Conservation (phyloP, 2,113 vertebrate species). For the Rhizomys pruinosus region DNA sequence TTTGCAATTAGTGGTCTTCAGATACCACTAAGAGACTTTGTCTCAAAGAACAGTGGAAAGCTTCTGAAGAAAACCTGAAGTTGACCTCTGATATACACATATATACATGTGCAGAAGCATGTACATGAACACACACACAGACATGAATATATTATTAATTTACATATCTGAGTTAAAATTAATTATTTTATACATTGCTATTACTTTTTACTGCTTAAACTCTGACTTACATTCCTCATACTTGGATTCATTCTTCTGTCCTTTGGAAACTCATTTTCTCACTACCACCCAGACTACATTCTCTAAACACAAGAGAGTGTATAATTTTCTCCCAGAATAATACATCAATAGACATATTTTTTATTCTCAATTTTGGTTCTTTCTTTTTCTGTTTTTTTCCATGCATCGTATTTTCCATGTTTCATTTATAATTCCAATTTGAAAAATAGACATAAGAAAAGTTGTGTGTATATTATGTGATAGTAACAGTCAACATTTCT, state of each 20-base stretch:
- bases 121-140: background rate
- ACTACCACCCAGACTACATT: background rate
- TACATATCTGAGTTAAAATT: background rate
- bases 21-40: background rate
- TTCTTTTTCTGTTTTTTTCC: background rate
- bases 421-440: background rate
- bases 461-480: background rate
- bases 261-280: background rate
- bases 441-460: constrained; percentile 30
- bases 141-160: background rate
- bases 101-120: background rate
- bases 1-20: too few relatives aligned
- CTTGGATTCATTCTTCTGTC: background rate
- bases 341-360: background rate
- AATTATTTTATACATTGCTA: background rate
- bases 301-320: background rate
- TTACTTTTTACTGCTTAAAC: background rate
- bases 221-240: background rate
- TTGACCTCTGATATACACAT: too few relatives aligned
- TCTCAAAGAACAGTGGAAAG: too few relatives aligned
- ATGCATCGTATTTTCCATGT: background rate
- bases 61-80: too few relatives aligned
- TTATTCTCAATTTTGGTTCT: background rate
- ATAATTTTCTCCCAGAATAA: background rate
- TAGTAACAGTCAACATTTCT: constrained; percentile 43